A percentile compares a stretch with the other conserved stretches of the same genome.
Evolutionary conservation across 2,888 invertebrate species (phyloP).

Genomic region (Polydrusus tereticollis): DNA sequence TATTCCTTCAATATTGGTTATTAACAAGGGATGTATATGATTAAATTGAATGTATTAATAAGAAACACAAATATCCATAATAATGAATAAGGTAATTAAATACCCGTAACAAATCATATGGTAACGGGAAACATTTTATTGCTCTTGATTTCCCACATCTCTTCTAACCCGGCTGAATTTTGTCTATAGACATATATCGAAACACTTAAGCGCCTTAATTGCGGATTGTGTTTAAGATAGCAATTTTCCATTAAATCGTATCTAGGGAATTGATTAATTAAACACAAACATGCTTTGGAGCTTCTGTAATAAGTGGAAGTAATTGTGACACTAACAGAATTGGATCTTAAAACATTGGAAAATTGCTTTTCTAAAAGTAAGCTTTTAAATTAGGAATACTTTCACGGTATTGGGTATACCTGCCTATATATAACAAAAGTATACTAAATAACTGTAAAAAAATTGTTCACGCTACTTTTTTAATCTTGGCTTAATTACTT

Average conservation of each 20-base stretch:
- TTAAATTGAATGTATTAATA: neutral
- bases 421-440: no score
- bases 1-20: no score
- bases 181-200: slow-evolving; percentile 3
- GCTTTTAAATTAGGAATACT: no score
- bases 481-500: no score
- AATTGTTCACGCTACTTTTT: no score
- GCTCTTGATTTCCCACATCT: slow-evolving; percentile 4
- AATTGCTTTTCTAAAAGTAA: neutral
- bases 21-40: no score
- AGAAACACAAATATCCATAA: neutral
- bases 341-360: neutral
- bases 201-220: slow-evolving; percentile 9
- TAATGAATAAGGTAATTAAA: neutral
- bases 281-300: slow-evolving; percentile 5
- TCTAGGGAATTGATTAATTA: slow-evolving; percentile 30
- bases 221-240: slow-evolving; percentile 16
- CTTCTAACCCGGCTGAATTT: slow-evolving; percentile 2
- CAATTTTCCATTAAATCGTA: slow-evolving; percentile 26
- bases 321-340: slow-evolving; percentile 8
- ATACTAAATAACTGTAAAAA: no score
- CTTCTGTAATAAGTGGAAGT: slow-evolving; percentile 10
- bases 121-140: neutral
- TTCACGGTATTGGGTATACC: no score
- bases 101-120: neutral